Evolutionary conservation across 1,140 invertebrate species (phyloP).

Genomic region (Habropoda laboriosa): DNA sequence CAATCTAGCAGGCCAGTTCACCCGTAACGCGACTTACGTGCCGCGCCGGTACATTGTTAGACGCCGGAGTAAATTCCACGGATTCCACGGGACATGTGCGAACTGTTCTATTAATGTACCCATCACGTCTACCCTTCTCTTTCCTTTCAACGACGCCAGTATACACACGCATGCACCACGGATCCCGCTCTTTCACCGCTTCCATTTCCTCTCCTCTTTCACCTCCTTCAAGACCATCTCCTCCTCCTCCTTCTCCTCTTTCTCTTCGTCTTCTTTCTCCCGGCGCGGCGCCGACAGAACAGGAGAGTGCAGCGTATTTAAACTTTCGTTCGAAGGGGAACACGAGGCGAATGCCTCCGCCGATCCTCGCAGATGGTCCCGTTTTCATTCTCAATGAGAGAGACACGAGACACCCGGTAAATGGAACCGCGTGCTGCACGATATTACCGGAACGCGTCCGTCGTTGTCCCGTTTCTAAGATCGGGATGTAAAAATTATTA

Average conservation of each 20-base stretch:
- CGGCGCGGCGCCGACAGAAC: not conserved
- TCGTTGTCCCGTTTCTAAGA: not conserved
- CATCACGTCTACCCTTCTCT: conserved; percentile 50
- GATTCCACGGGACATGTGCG: conserved; percentile 68
- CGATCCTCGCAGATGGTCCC: conserved; percentile 31
- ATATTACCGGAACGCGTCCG: conserved; percentile 1
- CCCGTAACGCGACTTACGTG: conserved; percentile 40
- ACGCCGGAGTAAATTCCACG: conserved; percentile 62
- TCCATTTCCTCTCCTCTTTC: conserved; percentile 18
- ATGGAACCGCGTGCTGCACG: conserved; percentile 10
- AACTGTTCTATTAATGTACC: conserved; percentile 72
- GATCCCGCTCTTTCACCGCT: conserved; percentile 38
- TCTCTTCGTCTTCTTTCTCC: conserved; percentile 7
- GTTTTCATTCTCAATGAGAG: conserved; percentile 35
- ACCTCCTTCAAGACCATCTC: too few relatives aligned
- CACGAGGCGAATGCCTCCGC: conserved; percentile 48
- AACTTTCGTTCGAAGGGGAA: conserved; percentile 55
- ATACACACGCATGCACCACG: not conserved
- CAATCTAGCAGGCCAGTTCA: not conserved
- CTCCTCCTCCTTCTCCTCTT: not conserved
- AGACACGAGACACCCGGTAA: conserved; percentile 54
- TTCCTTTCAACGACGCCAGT: not conserved
- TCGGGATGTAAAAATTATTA: not conserved
- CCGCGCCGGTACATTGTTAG: conserved; percentile 56
- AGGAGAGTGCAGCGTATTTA: conserved; percentile 53